Conservation (phyloP, 2,888 invertebrate genomes). For the Brachyopa scutellaris region DNA sequence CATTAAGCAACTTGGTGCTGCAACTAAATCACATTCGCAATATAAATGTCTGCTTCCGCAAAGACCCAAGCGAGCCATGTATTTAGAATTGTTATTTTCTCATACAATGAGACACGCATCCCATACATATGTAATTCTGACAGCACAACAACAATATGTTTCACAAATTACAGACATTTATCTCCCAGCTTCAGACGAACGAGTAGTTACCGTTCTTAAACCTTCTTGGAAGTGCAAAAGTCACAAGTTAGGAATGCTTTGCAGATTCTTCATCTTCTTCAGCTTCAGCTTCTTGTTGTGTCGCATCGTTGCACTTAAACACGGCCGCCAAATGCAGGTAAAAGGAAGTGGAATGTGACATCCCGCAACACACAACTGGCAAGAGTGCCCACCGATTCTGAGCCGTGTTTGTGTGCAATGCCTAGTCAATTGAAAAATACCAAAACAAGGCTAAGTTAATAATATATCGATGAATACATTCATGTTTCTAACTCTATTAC, state of each 20-base stretch:
- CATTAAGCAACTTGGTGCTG: conserved; percentile 21
- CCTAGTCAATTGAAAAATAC: conserved; percentile 64
- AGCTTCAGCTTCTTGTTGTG: conserved; percentile 41
- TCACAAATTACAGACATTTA: conserved; percentile 56
- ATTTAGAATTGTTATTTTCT: too few relatives aligned
- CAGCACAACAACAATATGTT: conserved; percentile 44
- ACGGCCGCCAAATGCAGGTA: not conserved
- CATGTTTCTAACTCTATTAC: conserved; percentile 46
- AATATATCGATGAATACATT: conserved; percentile 60
- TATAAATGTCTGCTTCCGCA: too few relatives aligned
- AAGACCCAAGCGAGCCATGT: too few relatives aligned
- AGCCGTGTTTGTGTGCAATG: too few relatives aligned
- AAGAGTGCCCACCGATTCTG: conserved; percentile 29
- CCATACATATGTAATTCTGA: conserved; percentile 3
- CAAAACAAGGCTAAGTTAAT: conserved; percentile 66
- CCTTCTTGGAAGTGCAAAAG: conserved; percentile 71
- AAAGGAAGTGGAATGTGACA: conserved; percentile 35
- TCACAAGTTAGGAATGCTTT: conserved; percentile 60
- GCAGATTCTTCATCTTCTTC: conserved; percentile 14
- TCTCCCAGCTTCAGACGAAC: conserved; percentile 41
- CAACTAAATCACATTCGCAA: conserved; percentile 1
- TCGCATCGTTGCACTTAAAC: conserved; percentile 55
- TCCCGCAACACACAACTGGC: conserved; percentile 29
- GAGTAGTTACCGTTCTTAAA: conserved; percentile 53
- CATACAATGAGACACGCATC: conserved; percentile 70